phyloP scores from a whole-genome alignment of 2,113 vertebrate species.

The Pimephales promelas region DNA sequence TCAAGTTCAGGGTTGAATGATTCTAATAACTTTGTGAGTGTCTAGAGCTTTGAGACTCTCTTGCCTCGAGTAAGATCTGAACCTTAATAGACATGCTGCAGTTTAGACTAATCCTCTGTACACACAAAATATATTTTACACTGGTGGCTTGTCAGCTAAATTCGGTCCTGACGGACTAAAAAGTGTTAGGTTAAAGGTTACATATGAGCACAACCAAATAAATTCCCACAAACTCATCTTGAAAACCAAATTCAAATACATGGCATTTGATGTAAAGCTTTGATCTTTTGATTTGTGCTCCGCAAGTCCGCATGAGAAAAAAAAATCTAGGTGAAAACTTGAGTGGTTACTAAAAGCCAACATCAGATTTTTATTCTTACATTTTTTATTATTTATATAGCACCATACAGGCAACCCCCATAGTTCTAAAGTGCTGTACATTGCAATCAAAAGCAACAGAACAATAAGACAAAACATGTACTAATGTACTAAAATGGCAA shows the following conservation, averaged over 20 bases:
- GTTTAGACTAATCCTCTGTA: background rate
- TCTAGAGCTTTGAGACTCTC: conserved; percentile 6
- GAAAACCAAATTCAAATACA: background rate
- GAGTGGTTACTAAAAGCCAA: background rate
- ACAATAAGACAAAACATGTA: background rate
- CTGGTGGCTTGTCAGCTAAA: background rate
- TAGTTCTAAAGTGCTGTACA: too few relatives aligned
- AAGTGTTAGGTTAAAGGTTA: background rate
- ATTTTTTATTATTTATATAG: too few relatives aligned
- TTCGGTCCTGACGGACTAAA: background rate
- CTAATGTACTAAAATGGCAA: too few relatives aligned
- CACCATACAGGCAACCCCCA: too few relatives aligned
- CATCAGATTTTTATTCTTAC: background rate
- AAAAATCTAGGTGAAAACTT: background rate
- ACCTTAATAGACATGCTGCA: background rate
- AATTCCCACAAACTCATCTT: background rate
- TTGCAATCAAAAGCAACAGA: background rate
- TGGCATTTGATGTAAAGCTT: background rate
- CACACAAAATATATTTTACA: background rate
- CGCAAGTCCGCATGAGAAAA: background rate
- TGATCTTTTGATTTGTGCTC: background rate
- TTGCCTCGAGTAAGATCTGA: conserved; percentile 20
- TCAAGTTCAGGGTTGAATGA: conserved; percentile 24
- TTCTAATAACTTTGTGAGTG: conserved; percentile 32
- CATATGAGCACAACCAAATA: background rate